Evolutionary conservation across 2,113 vertebrate species (phyloP).

Genomic region (Eulacestoma nigropectus): DNA sequence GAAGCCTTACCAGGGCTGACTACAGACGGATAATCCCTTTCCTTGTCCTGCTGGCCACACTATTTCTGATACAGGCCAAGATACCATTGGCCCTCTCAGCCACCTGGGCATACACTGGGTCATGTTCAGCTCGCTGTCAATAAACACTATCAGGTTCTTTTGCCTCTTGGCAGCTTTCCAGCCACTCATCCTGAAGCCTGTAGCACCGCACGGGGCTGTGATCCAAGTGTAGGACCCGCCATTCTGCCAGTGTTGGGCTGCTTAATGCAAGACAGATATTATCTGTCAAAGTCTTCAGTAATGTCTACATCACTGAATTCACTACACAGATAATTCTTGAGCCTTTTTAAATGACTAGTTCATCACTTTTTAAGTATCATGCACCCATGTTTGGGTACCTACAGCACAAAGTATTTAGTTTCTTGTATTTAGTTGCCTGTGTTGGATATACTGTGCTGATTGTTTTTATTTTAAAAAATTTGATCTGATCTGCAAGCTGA

Average conservation of each 20-base stretch:
- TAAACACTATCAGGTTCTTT: neutral
- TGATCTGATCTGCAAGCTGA: neutral
- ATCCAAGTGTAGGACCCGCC: accelerated
- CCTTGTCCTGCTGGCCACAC: neutral
- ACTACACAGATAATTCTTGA: neutral
- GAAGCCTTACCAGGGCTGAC: neutral
- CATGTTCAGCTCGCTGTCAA: neutral
- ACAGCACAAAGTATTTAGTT: neutral
- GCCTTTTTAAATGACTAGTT: neutral
- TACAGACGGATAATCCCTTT: neutral
- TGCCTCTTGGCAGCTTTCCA: accelerated
- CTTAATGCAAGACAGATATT: neutral
- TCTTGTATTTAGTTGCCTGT: neutral
- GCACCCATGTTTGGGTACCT: neutral
- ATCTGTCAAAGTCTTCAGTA: neutral
- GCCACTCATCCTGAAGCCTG: neutral
- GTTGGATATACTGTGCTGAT: neutral
- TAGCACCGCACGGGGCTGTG: neutral
- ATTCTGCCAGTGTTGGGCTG: accelerated
- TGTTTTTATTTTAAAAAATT: neutral
- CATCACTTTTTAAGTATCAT: neutral
- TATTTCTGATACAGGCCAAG: neutral
- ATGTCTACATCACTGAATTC: neutral
- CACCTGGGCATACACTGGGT: neutral
- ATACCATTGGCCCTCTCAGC: neutral